Percentiles rank a stretch among this genome's conserved stretches.
Conservation (phyloP, 2,888 invertebrate genomes). For the Dastarcus helophoroides region DNA sequence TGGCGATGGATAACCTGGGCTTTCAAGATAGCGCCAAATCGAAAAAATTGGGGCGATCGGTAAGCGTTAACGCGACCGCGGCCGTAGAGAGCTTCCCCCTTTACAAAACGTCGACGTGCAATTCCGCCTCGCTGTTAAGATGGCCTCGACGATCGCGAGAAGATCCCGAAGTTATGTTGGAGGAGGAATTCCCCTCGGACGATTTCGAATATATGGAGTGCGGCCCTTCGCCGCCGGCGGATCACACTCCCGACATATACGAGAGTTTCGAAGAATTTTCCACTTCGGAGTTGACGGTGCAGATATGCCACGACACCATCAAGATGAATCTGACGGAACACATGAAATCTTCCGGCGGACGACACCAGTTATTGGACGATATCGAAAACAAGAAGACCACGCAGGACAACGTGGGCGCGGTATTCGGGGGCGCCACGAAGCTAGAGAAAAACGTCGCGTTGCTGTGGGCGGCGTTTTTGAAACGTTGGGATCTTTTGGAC, state of each 20-base stretch:
- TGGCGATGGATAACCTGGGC: constrained; percentile 35
- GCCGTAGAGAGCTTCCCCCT: constrained; percentile 30
- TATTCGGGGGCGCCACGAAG: constrained; percentile 46
- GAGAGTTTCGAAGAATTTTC: constrained; percentile 62
- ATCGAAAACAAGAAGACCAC: constrained; percentile 57
- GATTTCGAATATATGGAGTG: constrained; percentile 70
- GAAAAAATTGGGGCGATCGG: constrained; percentile 34
- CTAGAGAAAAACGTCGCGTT: constrained; percentile 60
- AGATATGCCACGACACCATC: constrained; percentile 62
- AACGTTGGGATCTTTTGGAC: constrained; percentile 53
- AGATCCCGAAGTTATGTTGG: constrained; percentile 40
- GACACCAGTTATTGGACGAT: constrained; percentile 58
- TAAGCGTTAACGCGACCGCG: constrained; percentile 35
- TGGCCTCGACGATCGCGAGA: constrained; percentile 27
- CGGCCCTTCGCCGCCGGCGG: constrained; percentile 68
- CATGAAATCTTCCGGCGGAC: constrained; percentile 55
- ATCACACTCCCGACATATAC: constrained; percentile 70
- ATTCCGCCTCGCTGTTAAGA: constrained; percentile 20
- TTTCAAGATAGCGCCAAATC: constrained; percentile 28
- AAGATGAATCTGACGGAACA: constrained; percentile 64
- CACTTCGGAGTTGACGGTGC: constrained; percentile 56
- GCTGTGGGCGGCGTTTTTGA: constrained; percentile 64
- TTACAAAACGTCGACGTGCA: constrained; percentile 27
- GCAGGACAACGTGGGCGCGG: constrained; percentile 42
- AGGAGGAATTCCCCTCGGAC: constrained; percentile 55